These are phyloP conservation scores for Drosophila persimilis DNA, from an alignment of 1,140 invertebrate genomes.

Conservation along the genomic window DNA sequence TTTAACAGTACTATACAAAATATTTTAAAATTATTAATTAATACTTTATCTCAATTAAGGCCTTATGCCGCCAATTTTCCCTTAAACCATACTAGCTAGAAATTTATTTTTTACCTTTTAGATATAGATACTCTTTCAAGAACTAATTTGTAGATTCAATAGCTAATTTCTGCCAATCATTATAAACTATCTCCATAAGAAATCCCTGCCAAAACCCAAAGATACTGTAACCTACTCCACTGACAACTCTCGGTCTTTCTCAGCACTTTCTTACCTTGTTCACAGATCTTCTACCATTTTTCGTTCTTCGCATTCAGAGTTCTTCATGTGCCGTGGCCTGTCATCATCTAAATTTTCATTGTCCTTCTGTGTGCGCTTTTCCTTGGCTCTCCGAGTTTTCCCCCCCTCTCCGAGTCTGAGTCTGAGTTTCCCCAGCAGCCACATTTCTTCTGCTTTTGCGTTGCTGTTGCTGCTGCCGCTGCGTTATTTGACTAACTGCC, in stretches of 20 bases:
- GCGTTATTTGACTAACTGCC: conserved; percentile 78
- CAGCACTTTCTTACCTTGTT: conserved; percentile 5
- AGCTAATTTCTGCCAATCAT: background rate
- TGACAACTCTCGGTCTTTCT: conserved; percentile 9
- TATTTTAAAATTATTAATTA: too few species aligned
- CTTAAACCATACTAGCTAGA: too few species aligned
- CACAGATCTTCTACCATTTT: too few species aligned
- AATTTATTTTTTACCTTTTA: too few species aligned
- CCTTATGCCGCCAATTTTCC: too few species aligned
- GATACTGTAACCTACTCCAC: background rate
- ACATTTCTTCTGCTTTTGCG: conserved; percentile 9
- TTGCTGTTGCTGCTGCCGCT: conserved; percentile 20
- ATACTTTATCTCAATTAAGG: too few species aligned
- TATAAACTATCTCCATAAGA: background rate
- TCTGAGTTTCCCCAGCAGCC: conserved; percentile 16
- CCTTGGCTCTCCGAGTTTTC: conserved; percentile 23
- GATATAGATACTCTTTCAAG: too few species aligned
- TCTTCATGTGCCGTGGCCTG: conserved; percentile 12
- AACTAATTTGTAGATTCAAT: background rate
- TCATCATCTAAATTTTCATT: conserved; percentile 73
- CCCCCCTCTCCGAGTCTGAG: conserved; percentile 19
- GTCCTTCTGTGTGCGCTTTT: conserved; percentile 57
- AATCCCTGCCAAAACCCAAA: background rate
- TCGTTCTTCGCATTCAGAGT: too few species aligned
- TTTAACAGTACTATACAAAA: too few species aligned